Evolutionary conservation across 2,113 vertebrate genomes (phyloP).

Genomic region (Leptodactylus fuscus): DNA sequence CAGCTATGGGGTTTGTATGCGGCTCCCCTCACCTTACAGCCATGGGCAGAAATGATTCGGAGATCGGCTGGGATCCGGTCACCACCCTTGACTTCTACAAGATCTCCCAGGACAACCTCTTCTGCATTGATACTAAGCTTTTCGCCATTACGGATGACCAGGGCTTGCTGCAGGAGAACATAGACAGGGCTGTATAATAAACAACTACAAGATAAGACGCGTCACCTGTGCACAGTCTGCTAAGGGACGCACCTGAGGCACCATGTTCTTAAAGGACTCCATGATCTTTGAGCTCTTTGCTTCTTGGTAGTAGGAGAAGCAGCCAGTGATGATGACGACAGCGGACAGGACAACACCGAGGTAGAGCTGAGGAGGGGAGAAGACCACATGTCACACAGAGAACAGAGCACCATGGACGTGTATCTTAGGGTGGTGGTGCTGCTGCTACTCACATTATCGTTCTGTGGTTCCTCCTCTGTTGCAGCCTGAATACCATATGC

Average conservation of each 20-base stretch:
- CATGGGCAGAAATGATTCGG: slow-evolving; percentile 91
- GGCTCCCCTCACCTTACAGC: slow-evolving; percentile 85
- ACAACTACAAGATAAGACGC: background rate
- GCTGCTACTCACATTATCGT: slow-evolving; percentile 85
- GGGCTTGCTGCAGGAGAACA: slow-evolving; percentile 84
- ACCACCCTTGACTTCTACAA: slow-evolving; percentile 96
- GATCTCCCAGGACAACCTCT: slow-evolving; percentile 89
- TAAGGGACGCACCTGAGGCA: slow-evolving; percentile 87
- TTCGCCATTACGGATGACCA: slow-evolving; percentile 93
- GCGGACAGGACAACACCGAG: slow-evolving; percentile 90
- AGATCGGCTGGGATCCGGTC: slow-evolving; percentile 95
- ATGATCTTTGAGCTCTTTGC: slow-evolving; percentile 98
- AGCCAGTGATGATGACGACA: slow-evolving; percentile 96
- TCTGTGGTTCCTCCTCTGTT: slow-evolving; percentile 80
- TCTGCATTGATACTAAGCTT: slow-evolving; percentile 93
- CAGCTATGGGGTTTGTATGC: background rate
- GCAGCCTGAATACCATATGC: slow-evolving; percentile 85
- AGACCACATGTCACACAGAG: background rate
- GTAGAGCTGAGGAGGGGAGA: slow-evolving; percentile 80
- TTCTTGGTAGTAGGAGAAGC: slow-evolving; percentile 97
- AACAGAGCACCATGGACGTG: too few relatives aligned
- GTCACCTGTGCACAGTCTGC: background rate
- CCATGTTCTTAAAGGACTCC: slow-evolving; percentile 99
- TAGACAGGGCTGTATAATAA: background rate
- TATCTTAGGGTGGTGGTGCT: background rate